Evolutionary conservation across 1,140 invertebrate species (phyloP).

Genomic region (Pseudomyrmex cubaensis): DNA sequence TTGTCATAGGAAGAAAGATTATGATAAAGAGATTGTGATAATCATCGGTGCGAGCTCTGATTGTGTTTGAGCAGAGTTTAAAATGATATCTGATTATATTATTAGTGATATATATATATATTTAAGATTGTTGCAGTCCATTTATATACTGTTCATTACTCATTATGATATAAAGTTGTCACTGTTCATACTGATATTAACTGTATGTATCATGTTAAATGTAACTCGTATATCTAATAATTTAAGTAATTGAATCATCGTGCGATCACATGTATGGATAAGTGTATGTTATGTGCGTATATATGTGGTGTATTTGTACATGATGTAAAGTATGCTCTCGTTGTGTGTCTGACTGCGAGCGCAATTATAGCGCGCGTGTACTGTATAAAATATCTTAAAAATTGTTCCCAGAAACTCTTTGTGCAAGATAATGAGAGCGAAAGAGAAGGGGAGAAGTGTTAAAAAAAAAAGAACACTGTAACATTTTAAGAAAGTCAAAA

Average conservation of each 20-base stretch:
- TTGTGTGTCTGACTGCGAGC: too few relatives aligned
- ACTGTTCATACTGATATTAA: conserved; percentile 21
- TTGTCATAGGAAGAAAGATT: conserved; percentile 15
- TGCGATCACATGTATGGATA: too few relatives aligned
- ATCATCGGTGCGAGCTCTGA: conserved; percentile 66
- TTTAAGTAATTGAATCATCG: not conserved
- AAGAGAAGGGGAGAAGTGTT: conserved; percentile 29
- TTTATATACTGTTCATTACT: conserved; percentile 73
- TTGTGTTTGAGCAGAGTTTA: not conserved
- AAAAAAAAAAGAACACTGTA: conserved; percentile 32
- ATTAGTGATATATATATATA: conserved; percentile 55
- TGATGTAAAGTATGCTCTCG: too few relatives aligned
- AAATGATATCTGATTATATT: conserved; percentile 40
- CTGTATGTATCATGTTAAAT: conserved; percentile 48
- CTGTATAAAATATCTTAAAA: too few relatives aligned
- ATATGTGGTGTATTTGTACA: too few relatives aligned
- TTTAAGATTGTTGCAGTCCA: conserved; percentile 66
- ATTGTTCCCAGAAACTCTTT: too few relatives aligned
- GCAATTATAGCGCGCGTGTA: too few relatives aligned
- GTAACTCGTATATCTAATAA: conserved; percentile 43
- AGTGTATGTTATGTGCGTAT: too few relatives aligned
- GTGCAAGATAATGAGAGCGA: not conserved
- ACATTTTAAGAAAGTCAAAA: conserved; percentile 26
- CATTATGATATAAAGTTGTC: conserved; percentile 50
- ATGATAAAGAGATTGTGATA: conserved; percentile 67